phyloP scores from a whole-genome alignment of 1,140 invertebrate genomes.

The Drosophila nannoptera region DNA sequence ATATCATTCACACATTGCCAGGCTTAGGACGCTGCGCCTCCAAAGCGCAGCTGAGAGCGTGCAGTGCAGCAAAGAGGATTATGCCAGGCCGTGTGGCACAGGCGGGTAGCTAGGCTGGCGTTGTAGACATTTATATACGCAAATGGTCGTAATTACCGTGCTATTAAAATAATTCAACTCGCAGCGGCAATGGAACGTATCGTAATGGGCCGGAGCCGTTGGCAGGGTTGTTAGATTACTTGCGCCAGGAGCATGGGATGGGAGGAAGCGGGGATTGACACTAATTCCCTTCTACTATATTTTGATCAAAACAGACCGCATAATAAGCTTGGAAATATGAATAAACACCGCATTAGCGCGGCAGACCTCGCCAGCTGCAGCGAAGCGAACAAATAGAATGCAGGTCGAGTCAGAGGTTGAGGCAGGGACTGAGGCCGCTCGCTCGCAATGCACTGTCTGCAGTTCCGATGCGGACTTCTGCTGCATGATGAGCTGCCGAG shows the following conservation, averaged over 20 bases:
- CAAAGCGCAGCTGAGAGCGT: conserved; percentile 47
- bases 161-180: conserved; percentile 68
- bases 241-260: conserved; percentile 2
- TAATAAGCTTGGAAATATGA: conserved; percentile 72
- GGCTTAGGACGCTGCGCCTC: conserved; percentile 15
- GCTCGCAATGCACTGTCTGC: conserved; percentile 11
- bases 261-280: conserved; percentile 49
- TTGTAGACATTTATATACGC: conserved; percentile 9
- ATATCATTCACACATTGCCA: not conserved
- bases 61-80: conserved; percentile 36
- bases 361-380: conserved; percentile 54
- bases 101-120: not conserved
- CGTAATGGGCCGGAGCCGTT: conserved; percentile 12
- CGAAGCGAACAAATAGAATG: conserved; percentile 32
- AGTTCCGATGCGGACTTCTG: conserved; percentile 34
- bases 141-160: conserved; percentile 55
- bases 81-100: conserved; percentile 4
- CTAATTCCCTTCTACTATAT: conserved; percentile 62
- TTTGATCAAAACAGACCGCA: conserved; percentile 45
- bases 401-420: conserved; percentile 8
- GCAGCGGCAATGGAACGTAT: conserved; percentile 24
- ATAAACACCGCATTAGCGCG: conserved; percentile 71
- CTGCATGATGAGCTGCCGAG: conserved; percentile 59
- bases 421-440: conserved; percentile 2
- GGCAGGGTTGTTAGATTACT: conserved; percentile 29